Conservation (phyloP, 1,140 invertebrate species). For the Adoxophyes honmai region DNA sequence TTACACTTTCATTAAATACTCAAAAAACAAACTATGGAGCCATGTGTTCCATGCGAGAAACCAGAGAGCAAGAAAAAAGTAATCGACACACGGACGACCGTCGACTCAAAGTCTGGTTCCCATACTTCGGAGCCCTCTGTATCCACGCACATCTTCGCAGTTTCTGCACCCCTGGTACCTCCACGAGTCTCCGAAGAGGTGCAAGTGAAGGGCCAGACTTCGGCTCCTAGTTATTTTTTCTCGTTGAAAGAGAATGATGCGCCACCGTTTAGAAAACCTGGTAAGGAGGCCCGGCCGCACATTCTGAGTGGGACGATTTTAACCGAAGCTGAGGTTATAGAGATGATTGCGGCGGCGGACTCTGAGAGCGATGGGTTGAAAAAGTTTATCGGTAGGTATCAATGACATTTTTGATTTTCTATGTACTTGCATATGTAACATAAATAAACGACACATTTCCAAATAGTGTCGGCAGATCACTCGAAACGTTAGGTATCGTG, state of each 20-base stretch:
- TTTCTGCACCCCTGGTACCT: conserved; percentile 34
- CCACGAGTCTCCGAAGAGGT: conserved; percentile 14
- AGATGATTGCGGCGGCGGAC: conserved; percentile 46
- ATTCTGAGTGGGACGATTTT: conserved; percentile 46
- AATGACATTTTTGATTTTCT: no score
- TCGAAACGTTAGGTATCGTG: no score
- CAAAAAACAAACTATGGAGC: no score
- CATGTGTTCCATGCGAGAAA: conserved; percentile 4
- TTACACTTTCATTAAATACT: no score
- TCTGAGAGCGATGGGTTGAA: conserved; percentile 32
- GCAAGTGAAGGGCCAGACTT: conserved; percentile 41
- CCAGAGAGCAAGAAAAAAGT: conserved; percentile 7
- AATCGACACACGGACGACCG: no score
- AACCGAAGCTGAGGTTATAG: conserved; percentile 42
- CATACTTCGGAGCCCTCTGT: background rate
- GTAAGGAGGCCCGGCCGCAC: conserved; percentile 32
- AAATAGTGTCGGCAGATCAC: no score
- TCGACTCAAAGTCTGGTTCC: no score
- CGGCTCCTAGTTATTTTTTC: conserved; percentile 54
- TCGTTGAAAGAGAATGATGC: conserved; percentile 52
- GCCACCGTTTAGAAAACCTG: conserved; percentile 47
- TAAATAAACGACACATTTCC: no score
- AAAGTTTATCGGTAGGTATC: conserved; percentile 44
- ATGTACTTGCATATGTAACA: no score
- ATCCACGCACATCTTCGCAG: conserved; percentile 20